Evolutionary conservation across 1,140 invertebrate genomes (phyloP), one percentile per base, ranked within the genome.

Genomic region (Goniozus legneri): DNA sequence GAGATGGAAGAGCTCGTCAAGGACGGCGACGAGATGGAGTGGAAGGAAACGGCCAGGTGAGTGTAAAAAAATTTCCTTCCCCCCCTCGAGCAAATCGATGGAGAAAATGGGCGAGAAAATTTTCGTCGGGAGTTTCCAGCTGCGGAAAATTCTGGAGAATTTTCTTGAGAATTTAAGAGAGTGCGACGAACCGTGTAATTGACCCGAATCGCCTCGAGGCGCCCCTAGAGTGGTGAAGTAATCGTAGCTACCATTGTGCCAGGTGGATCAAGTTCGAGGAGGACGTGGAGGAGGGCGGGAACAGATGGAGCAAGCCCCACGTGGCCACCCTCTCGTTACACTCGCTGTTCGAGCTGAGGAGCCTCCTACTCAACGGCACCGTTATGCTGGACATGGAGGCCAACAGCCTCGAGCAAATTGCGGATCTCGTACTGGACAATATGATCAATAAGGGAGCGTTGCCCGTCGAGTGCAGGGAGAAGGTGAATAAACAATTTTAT

Each of bases 251-350:
- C n/a, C n/a, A n/a, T n/a, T n/a, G n/a, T n/a, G n/a, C 4, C 41
- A 85, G 92, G 61, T 95, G 92, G 92, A 91, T 96, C 34, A 95
- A 95, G 70, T 95, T 95, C 68, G 92, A 95, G 66, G 92, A 96
- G 71, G 91, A 95, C 66, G 92, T 95, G 1, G 92, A 95, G 73
- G 91, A 95, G 75, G 91, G 92, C 18, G 92, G 92, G 37, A 93
- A 95, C 66, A 78, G 92, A 38, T 96, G 92, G 92, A 94, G 91
- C 3, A 96, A 96, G 71, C 93, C 92, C 2, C 92, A 95, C 69
- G 93, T 96, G 16, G 92, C 91, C 10, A 95, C 92, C 0, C 77
- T 96, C 19, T 94, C 92, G 1, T 77, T 95, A 15, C 92, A 95
- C 64, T 91, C 92, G 0, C 78, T 95, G 1, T 95, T 95, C 69